phyloP scores from a whole-genome alignment of 2,888 invertebrate species.

The Byasa hedistus region DNA sequence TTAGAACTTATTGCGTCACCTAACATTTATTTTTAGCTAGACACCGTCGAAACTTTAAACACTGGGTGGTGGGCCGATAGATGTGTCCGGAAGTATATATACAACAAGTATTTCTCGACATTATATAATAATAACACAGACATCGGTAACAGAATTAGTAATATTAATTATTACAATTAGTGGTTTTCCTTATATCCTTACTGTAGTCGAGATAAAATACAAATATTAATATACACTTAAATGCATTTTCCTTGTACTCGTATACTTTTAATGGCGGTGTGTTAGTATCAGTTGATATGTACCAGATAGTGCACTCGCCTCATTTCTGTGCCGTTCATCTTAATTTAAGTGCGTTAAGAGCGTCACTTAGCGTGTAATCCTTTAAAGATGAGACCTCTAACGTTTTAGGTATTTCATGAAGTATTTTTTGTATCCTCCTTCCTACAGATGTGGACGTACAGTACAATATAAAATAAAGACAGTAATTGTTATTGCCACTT shows the following conservation, averaged over 20 bases:
- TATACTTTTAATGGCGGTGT: constrained; percentile 11
- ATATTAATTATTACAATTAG: no score
- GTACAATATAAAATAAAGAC: no score
- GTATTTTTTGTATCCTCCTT: not conserved
- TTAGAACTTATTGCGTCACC: no score
- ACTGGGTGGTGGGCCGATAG: no score
- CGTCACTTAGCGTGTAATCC: not conserved
- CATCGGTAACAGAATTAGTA: no score
- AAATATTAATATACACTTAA: not conserved
- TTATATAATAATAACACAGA: no score
- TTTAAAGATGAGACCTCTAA: not conserved
- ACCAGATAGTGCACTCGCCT: constrained; percentile 4
- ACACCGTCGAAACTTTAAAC: no score
- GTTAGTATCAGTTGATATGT: constrained; percentile 13
- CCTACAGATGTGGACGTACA: no score
- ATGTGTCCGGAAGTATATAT: no score
- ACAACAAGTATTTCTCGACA: no score
- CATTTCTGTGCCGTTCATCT: constrained; percentile 5
- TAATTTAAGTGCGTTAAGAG: constrained; percentile 4
- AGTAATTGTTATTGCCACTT: no score
- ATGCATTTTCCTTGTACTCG: constrained; percentile 19
- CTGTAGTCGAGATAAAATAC: not conserved
- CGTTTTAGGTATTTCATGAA: not conserved
- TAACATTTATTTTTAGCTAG: no score
- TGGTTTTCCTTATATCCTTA: not conserved